Conservation (phyloP, 1,140 invertebrate species). For the Cardiocondyla obscurior region DNA sequence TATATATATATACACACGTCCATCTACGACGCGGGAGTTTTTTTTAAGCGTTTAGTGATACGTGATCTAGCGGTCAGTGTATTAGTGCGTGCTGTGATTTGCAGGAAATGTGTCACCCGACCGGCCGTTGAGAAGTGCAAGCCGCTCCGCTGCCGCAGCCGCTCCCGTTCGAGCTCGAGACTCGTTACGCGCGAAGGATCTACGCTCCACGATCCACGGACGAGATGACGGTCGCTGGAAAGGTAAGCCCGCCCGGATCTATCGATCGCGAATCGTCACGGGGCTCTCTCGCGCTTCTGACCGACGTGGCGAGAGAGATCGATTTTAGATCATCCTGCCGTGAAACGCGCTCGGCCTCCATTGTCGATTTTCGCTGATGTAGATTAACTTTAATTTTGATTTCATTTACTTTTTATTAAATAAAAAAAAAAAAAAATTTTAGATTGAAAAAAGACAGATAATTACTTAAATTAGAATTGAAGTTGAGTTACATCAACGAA, state of each 20-base stretch:
- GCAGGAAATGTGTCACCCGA: constrained; percentile 52
- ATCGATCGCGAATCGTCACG: background rate
- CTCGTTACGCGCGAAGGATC: constrained; percentile 62
- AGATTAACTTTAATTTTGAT: too few relatives aligned
- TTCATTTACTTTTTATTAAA: background rate
- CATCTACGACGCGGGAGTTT: background rate
- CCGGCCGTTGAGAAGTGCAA: constrained; percentile 39
- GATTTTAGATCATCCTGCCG: background rate
- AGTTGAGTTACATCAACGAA: too few relatives aligned
- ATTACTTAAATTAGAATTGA: too few relatives aligned
- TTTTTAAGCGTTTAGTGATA: constrained; percentile 19
- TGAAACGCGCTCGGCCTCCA: too few relatives aligned
- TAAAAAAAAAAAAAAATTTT: too few relatives aligned
- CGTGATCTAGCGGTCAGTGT: constrained; percentile 8
- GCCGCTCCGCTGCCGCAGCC: background rate
- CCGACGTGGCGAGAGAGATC: too few relatives aligned
- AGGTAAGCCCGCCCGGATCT: constrained; percentile 55
- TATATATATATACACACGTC: background rate
- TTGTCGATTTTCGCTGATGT: too few relatives aligned
- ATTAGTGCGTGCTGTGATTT: background rate
- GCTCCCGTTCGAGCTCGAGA: constrained; percentile 33
- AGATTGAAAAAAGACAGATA: too few relatives aligned
- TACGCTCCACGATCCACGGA: constrained; percentile 57
- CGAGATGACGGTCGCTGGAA: constrained; percentile 68
- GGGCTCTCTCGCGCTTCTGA: background rate